Evolutionary conservation across 2,113 vertebrate genomes (phyloP), one percentile per base, ranked within the genome.

Genomic region (Gasterosteus nipponicus): DNA sequence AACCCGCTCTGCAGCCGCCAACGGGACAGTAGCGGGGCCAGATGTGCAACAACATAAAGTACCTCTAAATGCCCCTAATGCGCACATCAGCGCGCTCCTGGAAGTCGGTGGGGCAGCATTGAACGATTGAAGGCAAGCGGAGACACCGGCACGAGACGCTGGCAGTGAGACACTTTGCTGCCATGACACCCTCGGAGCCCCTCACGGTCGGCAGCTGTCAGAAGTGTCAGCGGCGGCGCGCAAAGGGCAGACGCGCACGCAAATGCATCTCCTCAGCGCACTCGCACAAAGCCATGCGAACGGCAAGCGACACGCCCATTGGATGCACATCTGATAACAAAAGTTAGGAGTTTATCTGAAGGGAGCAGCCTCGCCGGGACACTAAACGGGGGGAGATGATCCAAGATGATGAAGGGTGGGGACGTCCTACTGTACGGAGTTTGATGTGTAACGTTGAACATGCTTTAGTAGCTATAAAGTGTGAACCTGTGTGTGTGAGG

Each of bases 151-250:
- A 19, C 42, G 79, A 72, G 73, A 81, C 56, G 69, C 78, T 26
- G 22, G 22, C 73, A 54, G 64, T 29, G 31, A 72, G 82, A 64
- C 73, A 70, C 75, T 87, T 84, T 82, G 76, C 81, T 51, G 85
- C 79, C 49, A 10, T 72, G 87, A 82, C 82, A 82, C 80, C 80
- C 73, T 85, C 79, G 76, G 84, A 85, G 86, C 74, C 80, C 82
- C 66, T 79, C 80, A 26, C 65, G 67, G 80, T 81, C 86, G 77
- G 84, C 78, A 86, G 83, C 83, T 87, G 89, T 86, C 84, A 89
- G 57, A 71, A 69, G 73, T 81, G 79, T 71, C 81, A 84, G 74
- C 67, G 49, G n/a, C 14, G 53, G 38, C 26, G 77, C 82, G 73
- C 79, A 82, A 66, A 81, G 76, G 61, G 10, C 83, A 71, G 22